These are phyloP conservation scores for Coptodon bakossiorum DNA, from an alignment of 2,113 vertebrate genomes.

Conservation along the genomic window DNA sequence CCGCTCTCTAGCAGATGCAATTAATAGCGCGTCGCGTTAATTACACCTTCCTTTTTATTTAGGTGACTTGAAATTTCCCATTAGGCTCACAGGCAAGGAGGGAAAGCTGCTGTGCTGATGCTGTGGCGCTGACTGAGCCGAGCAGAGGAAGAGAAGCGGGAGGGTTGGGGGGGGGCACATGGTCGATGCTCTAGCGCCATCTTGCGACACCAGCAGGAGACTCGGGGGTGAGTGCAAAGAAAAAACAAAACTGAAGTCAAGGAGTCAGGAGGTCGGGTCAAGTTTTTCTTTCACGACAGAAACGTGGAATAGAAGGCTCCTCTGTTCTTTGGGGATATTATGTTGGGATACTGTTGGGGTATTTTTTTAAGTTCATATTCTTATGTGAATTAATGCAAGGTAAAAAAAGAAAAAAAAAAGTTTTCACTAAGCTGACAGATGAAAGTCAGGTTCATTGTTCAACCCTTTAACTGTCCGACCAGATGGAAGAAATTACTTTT, in stretches of 20 bases:
- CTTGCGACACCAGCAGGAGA: slow-evolving; percentile 39
- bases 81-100: slow-evolving; percentile 26
- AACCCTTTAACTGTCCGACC: neutral
- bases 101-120: neutral
- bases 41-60: slow-evolving; percentile 71
- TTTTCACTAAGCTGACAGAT: neutral
- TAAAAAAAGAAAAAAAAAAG: neutral
- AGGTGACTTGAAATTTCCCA: slow-evolving; percentile 66
- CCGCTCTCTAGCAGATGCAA: slow-evolving; percentile 52
- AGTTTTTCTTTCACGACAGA: neutral
- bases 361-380: neutral
- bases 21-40: slow-evolving; percentile 67
- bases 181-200: slow-evolving; percentile 59
- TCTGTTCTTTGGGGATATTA: neutral
- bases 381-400: too few relatives aligned
- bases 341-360: neutral
- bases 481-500: neutral
- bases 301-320: neutral
- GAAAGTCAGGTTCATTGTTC: neutral
- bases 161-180: neutral
- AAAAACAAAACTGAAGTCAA: neutral
- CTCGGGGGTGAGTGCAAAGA: neutral
- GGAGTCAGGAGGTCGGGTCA: neutral
- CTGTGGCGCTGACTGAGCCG: neutral
- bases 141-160: neutral